Evolutionary conservation across 2,888 invertebrate genomes (phyloP), one percentile per base, ranked within the genome.

Genomic region (Prostheceraeus crozeri): DNA sequence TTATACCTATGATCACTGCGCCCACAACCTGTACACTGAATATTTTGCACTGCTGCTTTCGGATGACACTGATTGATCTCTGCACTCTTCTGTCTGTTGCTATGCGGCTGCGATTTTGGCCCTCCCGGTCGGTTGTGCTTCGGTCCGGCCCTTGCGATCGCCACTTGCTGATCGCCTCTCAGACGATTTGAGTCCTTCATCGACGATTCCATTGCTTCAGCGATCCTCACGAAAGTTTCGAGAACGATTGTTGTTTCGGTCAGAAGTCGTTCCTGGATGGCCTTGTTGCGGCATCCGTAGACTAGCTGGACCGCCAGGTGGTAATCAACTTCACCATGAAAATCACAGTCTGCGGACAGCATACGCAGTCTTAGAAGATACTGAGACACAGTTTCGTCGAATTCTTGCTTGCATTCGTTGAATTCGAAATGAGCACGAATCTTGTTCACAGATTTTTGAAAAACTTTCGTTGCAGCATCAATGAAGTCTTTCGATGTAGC

Each of bases 341-440:
- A 30, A 19, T 48, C 48, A 19, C 48, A 48, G 8, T 48, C 48
- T 10, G 28, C 48, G n/a, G 23, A 48, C 4, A 48, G 48, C 8
- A 30, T 48, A 21, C 48, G 48, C 4, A 48, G 48, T 25, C 25
- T 30, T 21, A 30, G 23, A 10, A 48, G 8, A 4, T 19, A 48
- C 23, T 48, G 27, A 4, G 48, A 28, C 8, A 48, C 48, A 11
- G 23, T 48, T 21, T 48, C 48, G n/a, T 23, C 23, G 11, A 30
- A 48, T 11, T 30, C 48, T 48, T 48, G 48, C 28, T 48, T 48
- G 4, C 48, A 6, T 10, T 21, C 11, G 4, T 30, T 23, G 28
- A 48, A 48, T 30, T 48, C 48, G 48, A 19, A 48, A 4, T 48
- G 27, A 3, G 19, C 48, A 48, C 48, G 23, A 48, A 48, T 30